These are phyloP conservation scores for Drosophila prolongata DNA, from an alignment of 2,888 invertebrate species.

Conservation along the genomic window DNA sequence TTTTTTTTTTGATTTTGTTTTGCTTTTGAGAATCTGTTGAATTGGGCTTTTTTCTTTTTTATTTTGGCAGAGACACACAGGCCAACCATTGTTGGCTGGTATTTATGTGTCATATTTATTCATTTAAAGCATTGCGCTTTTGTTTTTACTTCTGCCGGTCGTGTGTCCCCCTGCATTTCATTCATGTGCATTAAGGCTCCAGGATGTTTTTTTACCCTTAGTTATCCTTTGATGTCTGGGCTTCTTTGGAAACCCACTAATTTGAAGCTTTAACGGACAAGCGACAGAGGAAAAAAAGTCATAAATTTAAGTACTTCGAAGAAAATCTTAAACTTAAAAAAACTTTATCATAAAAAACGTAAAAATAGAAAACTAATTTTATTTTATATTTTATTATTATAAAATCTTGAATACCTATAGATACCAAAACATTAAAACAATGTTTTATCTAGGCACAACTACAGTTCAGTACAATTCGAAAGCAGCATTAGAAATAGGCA, in stretches of 20 bases:
- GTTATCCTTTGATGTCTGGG: constrained; percentile 29
- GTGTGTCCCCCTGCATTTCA: constrained; percentile 18
- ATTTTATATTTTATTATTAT: too few relatives aligned
- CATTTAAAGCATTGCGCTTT: constrained; percentile 68
- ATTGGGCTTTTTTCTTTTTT: background rate
- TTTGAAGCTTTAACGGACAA: background rate
- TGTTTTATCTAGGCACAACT: background rate
- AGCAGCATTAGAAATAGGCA: constrained; percentile 1
- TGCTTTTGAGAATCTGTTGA: constrained; percentile 16
- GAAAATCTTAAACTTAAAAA: background rate
- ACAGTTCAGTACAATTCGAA: background rate
- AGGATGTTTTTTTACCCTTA: constrained; percentile 17
- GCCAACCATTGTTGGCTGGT: constrained; percentile 53
- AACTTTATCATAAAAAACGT: too few relatives aligned
- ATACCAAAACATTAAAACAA: background rate
- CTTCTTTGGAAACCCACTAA: constrained; percentile 5
- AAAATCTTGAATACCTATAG: too few relatives aligned
- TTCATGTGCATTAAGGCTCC: constrained; percentile 26
- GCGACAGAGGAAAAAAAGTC: background rate
- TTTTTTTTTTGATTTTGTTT: constrained; percentile 6
- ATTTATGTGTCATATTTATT: constrained; percentile 76
- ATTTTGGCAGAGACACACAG: constrained; percentile 27
- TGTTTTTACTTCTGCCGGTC: constrained; percentile 37
- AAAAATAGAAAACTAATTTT: too few relatives aligned
- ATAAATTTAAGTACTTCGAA: background rate